phyloP scores from a whole-genome alignment of 2,888 invertebrate genomes.

The Sthenelais limicola region DNA sequence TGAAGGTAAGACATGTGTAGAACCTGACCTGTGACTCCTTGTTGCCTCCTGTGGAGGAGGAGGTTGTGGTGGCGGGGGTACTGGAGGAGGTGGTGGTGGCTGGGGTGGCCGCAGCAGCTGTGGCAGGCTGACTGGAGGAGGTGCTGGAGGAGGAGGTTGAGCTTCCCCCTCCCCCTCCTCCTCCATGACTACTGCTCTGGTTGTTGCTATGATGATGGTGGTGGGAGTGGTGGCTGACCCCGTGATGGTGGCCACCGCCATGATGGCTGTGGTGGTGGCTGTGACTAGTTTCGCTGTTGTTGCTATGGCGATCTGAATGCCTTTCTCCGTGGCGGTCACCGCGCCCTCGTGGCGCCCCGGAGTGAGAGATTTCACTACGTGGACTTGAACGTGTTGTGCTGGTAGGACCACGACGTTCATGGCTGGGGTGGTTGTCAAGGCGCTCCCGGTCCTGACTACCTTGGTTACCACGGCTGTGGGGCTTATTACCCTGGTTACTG shows the following conservation, averaged over 20 bases:
- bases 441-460: slow-evolving; percentile 31
- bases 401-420: slow-evolving; percentile 17
- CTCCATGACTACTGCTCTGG: too few relatives aligned
- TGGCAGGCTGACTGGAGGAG: slow-evolving; percentile 2
- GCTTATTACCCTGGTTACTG: slow-evolving; percentile 31
- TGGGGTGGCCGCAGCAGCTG: background rate
- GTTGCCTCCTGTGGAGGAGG: background rate
- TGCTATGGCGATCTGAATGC: background rate
- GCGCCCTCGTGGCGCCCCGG: background rate
- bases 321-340: slow-evolving; percentile 13
- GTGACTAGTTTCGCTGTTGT: slow-evolving; percentile 17
- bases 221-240: background rate
- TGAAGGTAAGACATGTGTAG: too few relatives aligned
- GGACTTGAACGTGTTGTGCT: slow-evolving; percentile 29
- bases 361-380: background rate
- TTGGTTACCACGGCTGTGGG: slow-evolving; percentile 30
- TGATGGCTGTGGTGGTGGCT: background rate
- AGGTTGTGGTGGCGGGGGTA: slow-evolving; percentile 8
- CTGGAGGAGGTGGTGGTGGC: background rate
- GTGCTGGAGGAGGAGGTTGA: background rate
- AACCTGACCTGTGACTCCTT: too few relatives aligned
- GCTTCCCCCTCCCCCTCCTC: background rate
- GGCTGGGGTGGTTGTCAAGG: slow-evolving; percentile 2
- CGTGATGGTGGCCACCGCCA: background rate
- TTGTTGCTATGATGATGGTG: slow-evolving; percentile 5